Base-by-base conservation (phyloP, 2,113 vertebrate genomes). In the Jacana jacana region DNA sequence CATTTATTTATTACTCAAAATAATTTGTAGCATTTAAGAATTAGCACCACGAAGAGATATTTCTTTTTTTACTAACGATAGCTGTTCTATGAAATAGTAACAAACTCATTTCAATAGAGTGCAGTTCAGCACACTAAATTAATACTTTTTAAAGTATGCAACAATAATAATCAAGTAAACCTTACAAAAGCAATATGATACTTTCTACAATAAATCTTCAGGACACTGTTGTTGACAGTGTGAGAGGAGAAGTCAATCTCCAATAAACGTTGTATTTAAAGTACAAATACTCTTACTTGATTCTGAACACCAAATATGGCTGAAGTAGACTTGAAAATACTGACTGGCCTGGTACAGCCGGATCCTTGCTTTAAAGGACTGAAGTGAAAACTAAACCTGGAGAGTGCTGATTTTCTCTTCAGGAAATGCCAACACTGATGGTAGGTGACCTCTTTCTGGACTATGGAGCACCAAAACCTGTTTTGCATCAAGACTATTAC, bases 1-100 rank as follows among this genome's bases (percentile, higher is more conserved):
- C 44, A 58, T 89, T 90, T 68, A 31, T 89, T 91, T 93, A 49
- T 89, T 90, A 73, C 89, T 93, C 88, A 64, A 48, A 35, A 6
- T 97, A 78, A 78, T 88, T 78, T 86, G 17, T 77, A 69, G 55
- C 70, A 88, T 85, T 84, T 82, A 68, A 81, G 35, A 95, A 83
- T 89, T 91, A 95, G 28, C 42, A 71, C 88, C 12, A 3, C 71
- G 72, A 80, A 65, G 83, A 65, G 79, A 39, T 35, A 57, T 11
- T 87, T 63, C 39, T 63, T 65, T 91, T 68, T 61, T 12, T 25
- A n/a, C 31, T 72, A 17, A 86, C 66, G 49, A 33, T 40, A 94
- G 35, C 35, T 81, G 18, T 91, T 91, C n/a, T 23, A 0, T 86
- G 65, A 71, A 73, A 68, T 37, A 46, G 10, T 70, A 80, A n/a